Conservation (phyloP, 2,113 vertebrate species). For the Pelusios castaneus region DNA sequence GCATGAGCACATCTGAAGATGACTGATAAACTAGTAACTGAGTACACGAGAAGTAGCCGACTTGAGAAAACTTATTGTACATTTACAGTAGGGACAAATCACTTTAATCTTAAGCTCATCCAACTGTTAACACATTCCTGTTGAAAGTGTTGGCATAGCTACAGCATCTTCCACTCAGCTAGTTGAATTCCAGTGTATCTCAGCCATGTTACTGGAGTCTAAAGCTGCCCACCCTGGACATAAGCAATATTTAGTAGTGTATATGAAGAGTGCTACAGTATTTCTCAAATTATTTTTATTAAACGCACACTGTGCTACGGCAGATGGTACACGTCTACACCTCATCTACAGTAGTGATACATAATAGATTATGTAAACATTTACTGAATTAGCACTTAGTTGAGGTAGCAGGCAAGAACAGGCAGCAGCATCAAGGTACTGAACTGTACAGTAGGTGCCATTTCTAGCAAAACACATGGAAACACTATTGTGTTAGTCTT, state of each 20-base stretch:
- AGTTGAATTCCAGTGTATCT: background rate
- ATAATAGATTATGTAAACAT: background rate
- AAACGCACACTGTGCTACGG: background rate
- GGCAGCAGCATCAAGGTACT: background rate
- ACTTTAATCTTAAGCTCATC: background rate
- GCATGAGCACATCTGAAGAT: background rate
- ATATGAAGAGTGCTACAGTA: background rate
- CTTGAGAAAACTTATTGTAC: background rate
- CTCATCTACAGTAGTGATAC: background rate
- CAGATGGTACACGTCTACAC: background rate
- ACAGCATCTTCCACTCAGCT: background rate
- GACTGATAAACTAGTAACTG: background rate
- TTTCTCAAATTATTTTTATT: background rate
- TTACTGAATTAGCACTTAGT: background rate
- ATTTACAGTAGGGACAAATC: background rate
- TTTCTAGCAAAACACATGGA: background rate
- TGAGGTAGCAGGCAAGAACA: conserved; percentile 14
- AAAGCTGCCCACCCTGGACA: background rate
- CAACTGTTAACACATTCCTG: background rate
- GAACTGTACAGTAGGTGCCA: background rate
- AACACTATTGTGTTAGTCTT: background rate
- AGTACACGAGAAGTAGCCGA: background rate
- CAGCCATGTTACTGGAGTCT: background rate
- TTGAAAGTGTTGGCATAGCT: background rate
- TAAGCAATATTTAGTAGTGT: fast-evolving